These are phyloP conservation scores for Cataglyphis altisquamis DNA, from an alignment of 2,888 invertebrate genomes.

Conservation along the genomic window DNA sequence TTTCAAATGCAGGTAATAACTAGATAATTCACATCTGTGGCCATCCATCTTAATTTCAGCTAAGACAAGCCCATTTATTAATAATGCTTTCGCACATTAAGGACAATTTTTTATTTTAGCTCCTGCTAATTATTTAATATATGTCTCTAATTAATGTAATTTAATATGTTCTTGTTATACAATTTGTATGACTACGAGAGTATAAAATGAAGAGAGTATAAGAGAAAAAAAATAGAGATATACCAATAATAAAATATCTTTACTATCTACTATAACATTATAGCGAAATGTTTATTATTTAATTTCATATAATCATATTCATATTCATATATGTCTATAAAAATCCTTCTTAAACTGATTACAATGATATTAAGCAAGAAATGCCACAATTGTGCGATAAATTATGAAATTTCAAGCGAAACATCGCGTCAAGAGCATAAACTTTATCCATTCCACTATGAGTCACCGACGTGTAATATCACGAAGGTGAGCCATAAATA, in stretches of 20 bases:
- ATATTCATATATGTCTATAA: neutral
- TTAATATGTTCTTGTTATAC: slow-evolving; percentile 13
- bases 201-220: neutral
- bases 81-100: slow-evolving; percentile 40
- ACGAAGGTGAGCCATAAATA: neutral
- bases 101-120: slow-evolving; percentile 27
- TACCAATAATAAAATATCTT: slow-evolving; percentile 10
- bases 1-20: neutral
- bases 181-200: neutral
- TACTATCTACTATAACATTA: neutral
- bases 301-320: neutral
- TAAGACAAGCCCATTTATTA: slow-evolving; percentile 61
- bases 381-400: neutral
- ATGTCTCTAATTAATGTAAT: neutral
- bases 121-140: neutral
- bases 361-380: neutral
- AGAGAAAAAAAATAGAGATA: neutral
- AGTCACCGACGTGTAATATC: neutral
- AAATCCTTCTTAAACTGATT: neutral
- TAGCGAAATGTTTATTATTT: neutral
- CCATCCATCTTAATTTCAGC: slow-evolving; percentile 62
- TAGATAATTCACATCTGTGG: neutral
- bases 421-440: neutral
- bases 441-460: neutral
- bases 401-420: neutral